A percentile compares a stretch with the other conserved stretches of the same genome.
These are phyloP conservation scores for Chionodraco myersi DNA, from an alignment of 2,113 vertebrate species.

Conservation along the genomic window DNA sequence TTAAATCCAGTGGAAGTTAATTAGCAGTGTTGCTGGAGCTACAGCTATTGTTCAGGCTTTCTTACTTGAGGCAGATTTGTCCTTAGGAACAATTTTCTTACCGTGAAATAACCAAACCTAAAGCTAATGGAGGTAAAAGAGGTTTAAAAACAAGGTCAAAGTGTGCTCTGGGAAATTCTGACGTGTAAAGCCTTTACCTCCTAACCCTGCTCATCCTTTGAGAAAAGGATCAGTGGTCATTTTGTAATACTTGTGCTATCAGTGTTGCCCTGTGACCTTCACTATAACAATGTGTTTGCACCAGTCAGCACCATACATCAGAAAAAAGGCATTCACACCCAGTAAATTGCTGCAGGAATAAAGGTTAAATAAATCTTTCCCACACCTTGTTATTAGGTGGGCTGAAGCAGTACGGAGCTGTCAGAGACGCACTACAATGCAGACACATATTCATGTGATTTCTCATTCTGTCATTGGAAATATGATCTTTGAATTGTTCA, in stretches of 20 bases:
- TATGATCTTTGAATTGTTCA: slow-evolving; percentile 33
- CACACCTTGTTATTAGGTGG: background rate
- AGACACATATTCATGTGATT: background rate
- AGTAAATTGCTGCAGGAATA: slow-evolving; percentile 1
- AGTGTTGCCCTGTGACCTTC: slow-evolving; percentile 19
- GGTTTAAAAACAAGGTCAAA: background rate
- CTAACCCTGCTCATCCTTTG: background rate
- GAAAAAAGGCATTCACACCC: background rate
- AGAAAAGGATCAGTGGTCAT: background rate
- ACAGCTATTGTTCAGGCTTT: background rate
- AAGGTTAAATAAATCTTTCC: slow-evolving; percentile 15
- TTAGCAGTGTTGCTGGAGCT: background rate
- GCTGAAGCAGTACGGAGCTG: background rate
- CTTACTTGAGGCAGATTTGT: background rate
- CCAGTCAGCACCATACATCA: background rate
- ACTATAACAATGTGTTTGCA: slow-evolving; percentile 8
- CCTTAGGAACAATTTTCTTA: background rate
- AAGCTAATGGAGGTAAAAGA: background rate
- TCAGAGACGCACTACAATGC: background rate
- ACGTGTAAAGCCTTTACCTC: background rate
- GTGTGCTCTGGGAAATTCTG: background rate
- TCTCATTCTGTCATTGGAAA: slow-evolving; percentile 39
- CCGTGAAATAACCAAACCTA: background rate
- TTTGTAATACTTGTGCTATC: background rate
- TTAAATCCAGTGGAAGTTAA: background rate